These are phyloP conservation scores for Galeruca laticollis DNA, from an alignment of 2,888 invertebrate species.

Conservation along the genomic window DNA sequence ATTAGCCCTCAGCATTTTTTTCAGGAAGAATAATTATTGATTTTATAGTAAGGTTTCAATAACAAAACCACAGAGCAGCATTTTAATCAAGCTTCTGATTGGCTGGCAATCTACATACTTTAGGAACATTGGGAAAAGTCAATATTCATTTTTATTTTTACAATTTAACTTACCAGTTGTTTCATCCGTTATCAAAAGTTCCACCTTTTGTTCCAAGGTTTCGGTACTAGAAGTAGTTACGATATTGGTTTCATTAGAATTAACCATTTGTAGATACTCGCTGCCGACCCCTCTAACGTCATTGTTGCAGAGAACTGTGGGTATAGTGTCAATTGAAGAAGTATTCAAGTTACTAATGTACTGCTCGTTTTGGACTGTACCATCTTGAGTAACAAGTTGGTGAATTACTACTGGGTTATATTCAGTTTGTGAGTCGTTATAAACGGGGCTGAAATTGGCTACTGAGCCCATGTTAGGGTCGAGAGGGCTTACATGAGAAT, in stretches of 20 bases:
- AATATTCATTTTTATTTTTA: too few relatives aligned
- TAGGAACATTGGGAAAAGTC: too few relatives aligned
- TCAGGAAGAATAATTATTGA: too few relatives aligned
- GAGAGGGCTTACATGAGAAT: slow-evolving; percentile 63
- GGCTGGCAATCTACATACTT: too few relatives aligned
- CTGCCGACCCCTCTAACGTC: slow-evolving; percentile 58
- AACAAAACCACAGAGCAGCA: too few relatives aligned
- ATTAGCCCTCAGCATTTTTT: too few relatives aligned
- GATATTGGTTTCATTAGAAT: slow-evolving; percentile 40
- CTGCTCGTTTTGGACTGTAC: slow-evolving; percentile 47
- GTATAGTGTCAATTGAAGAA: slow-evolving; percentile 53
- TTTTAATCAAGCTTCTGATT: too few relatives aligned
- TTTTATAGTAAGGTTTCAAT: too few relatives aligned
- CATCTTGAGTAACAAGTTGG: slow-evolving; percentile 57
- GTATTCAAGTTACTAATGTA: slow-evolving; percentile 44
- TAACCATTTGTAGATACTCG: slow-evolving; percentile 60
- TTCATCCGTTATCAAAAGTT: slow-evolving; percentile 65
- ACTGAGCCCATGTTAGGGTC: slow-evolving; percentile 71
- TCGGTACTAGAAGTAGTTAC: slow-evolving; percentile 40
- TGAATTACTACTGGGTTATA: slow-evolving; percentile 61
- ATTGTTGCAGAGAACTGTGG: slow-evolving; percentile 56
- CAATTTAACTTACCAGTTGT: slow-evolving; percentile 59
- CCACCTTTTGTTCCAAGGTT: slow-evolving; percentile 61
- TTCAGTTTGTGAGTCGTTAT: slow-evolving; percentile 58
- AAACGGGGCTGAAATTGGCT: slow-evolving; percentile 74